Conservation (phyloP, 1,140 invertebrate species). For the Hermatobates lingyangjiaoensis region DNA sequence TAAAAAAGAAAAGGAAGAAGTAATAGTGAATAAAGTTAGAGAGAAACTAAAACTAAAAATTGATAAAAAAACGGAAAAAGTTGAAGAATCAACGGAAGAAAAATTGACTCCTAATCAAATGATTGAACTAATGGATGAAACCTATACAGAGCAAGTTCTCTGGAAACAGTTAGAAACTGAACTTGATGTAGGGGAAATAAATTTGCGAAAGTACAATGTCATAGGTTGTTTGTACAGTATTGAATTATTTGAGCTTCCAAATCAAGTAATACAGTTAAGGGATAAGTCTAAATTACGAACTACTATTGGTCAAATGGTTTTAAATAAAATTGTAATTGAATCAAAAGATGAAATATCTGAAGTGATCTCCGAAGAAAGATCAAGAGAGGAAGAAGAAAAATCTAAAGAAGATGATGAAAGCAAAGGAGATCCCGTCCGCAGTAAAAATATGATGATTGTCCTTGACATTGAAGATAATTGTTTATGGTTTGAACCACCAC, state of each 20-base stretch:
- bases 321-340: constrained; percentile 9
- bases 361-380: constrained; percentile 6
- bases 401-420: constrained; percentile 13
- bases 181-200: constrained; percentile 31
- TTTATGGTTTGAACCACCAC: constrained; percentile 64
- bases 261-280: constrained; percentile 31
- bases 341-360: constrained; percentile 14
- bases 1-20: constrained; percentile 9
- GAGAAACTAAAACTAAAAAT: neutral
- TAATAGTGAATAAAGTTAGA: constrained; percentile 12
- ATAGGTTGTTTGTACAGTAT: constrained; percentile 42
- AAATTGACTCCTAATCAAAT: constrained; percentile 11
- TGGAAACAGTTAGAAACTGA: neutral
- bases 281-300: constrained; percentile 15
- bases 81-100: constrained; percentile 15
- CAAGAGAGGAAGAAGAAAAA: constrained; percentile 14
- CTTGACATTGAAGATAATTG: constrained; percentile 47
- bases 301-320: constrained; percentile 4
- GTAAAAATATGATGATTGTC: constrained; percentile 11
- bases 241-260: constrained; percentile 41
- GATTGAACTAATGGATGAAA: constrained; percentile 8
- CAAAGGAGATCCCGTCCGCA: constrained; percentile 5
- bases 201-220: constrained; percentile 41
- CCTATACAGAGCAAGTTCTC: constrained; percentile 7
- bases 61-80: constrained; percentile 12